These are phyloP conservation scores for Genyomyrus donnyi DNA, from an alignment of 2,113 vertebrate species.

Conservation along the genomic window DNA sequence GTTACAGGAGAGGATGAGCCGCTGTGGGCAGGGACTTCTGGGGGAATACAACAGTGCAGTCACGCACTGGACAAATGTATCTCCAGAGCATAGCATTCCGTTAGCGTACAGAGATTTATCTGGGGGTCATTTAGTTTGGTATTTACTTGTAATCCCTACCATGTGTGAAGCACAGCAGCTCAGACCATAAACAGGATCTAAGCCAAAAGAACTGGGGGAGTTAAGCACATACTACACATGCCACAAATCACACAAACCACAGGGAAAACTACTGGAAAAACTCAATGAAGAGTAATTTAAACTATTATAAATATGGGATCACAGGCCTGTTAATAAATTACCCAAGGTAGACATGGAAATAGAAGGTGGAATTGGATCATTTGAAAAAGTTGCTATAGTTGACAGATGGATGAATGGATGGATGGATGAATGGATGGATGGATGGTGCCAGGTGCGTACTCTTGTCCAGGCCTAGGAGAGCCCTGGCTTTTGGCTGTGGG, in stretches of 20 bases:
- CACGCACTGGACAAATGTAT: neutral
- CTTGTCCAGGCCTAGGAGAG: constrained; percentile 80
- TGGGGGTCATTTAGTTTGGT: neutral
- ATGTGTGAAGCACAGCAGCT: neutral
- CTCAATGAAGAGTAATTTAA: neutral
- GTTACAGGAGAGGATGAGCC: constrained; percentile 89
- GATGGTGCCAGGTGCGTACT: constrained; percentile 55
- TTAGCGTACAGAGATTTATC: neutral
- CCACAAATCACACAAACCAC: neutral
- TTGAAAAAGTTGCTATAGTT: neutral
- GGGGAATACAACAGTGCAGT: neutral
- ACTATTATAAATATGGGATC: neutral
- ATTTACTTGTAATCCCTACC: neutral
- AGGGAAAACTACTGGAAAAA: neutral
- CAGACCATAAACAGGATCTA: neutral
- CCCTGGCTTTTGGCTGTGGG: constrained; percentile 79
- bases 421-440: neutral
- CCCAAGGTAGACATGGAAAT: neutral
- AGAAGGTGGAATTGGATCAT: neutral
- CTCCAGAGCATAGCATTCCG: neutral
- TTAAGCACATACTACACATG: neutral
- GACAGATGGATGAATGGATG: neutral
- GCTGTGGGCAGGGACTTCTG: constrained; percentile 92
- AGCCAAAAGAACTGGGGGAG: neutral
- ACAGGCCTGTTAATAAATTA: neutral